A percentile compares a stretch with the other conserved stretches of the same genome.
Evolutionary conservation across 2,113 vertebrate genomes (phyloP).

Genomic region (Stegastes partitus): DNA sequence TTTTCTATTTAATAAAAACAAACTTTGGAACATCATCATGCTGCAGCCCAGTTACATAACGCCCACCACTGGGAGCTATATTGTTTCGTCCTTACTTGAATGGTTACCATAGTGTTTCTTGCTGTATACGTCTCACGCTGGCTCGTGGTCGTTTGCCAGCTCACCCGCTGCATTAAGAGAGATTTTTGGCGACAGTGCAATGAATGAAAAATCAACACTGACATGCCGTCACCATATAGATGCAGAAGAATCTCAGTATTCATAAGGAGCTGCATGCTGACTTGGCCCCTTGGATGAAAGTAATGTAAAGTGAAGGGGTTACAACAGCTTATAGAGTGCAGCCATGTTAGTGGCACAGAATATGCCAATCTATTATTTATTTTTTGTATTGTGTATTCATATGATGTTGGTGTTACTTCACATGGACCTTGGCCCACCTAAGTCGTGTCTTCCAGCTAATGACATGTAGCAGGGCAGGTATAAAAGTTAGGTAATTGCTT

Average conservation of each 20-base stretch:
- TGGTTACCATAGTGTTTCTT: conserved; percentile 26
- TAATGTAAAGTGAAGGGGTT: no score
- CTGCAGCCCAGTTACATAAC: conserved; percentile 24
- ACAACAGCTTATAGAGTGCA: no score
- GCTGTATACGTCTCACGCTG: neutral
- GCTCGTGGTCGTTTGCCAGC: neutral
- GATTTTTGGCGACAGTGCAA: neutral
- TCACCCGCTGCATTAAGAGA: neutral
- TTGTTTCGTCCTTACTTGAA: neutral
- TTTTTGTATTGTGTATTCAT: no score
- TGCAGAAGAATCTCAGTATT: neutral
- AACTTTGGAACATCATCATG: conserved; percentile 4
- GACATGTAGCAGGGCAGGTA: no score
- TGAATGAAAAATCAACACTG: neutral
- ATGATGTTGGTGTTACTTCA: no score
- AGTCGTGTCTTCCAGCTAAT: no score
- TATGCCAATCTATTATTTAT: no score
- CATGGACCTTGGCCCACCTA: no score
- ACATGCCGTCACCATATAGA: neutral
- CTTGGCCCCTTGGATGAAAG: neutral
- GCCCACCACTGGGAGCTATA: neutral
- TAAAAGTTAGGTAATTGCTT: no score
- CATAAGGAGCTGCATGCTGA: neutral
- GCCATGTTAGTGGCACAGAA: neutral
- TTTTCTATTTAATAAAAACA: neutral